Evolutionary conservation across 2,888 invertebrate genomes (phyloP), one percentile per base, ranked within the genome.

Genomic region (Schizaphis graminum): DNA sequence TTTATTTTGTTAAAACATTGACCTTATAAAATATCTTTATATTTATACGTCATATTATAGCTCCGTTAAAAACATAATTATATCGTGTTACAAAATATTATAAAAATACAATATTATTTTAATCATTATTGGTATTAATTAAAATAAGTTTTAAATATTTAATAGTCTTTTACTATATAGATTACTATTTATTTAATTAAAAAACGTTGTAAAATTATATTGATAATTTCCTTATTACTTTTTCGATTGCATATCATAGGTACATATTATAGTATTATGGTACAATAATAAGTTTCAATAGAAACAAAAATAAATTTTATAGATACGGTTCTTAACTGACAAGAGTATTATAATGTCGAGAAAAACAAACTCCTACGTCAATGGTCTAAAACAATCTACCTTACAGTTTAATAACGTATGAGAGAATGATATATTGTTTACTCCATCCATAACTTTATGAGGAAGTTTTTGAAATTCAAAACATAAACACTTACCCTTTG

Each of bases 311-410:
- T 67, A 49, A 4, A 90, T 90, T 67, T 67, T 90, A 24, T 24
- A 24, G n/a, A 67, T 11, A n/a, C 13, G 2, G 53, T 28, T 13
- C 28, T 8, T 56, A 84, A 91, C 91, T 91, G 84, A 91, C 91
- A 84, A 53, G 91, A 56, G 86, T 86, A 92, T 86, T 87, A 92
- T 61, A 91, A 91, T n/a, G 57, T 92, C 47, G n/a, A 35, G 85
- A 86, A 61, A 85, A 26, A 84, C 77, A 84, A 77, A 26, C 91
- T 57, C 44, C 26, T 86, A 87, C 47, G 57, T 86, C 86, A 86
- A 57, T 86, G 86, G 47, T 86, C 56, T 86, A 86, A 57, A 61
- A 86, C 91, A 86, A 92, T 86, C 86, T 61, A 92, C 86, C 86
- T 92, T 53, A 21, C 28, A 84, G 47, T 92, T 57, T 92, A 92